Base-by-base conservation (phyloP, 2,797 vertebrate species). In the Pyrrhura leucotis region DNA sequence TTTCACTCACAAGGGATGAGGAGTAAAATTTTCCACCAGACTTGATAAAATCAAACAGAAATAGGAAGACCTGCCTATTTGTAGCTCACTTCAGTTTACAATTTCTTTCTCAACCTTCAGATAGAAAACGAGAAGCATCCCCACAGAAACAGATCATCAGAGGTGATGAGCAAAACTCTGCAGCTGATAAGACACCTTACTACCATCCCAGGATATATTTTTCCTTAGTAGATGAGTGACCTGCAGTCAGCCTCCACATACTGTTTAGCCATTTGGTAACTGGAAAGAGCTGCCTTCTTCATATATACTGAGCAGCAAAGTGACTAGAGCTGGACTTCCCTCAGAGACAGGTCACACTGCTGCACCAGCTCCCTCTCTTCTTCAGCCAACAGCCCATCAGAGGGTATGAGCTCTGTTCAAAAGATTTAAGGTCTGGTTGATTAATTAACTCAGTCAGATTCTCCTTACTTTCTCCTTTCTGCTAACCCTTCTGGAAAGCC, bases 381-480 rank as follows among this genome's bases (percentile, higher is more conserved):
- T 12, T 3, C 62, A 56, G 79, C 90, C 61, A 67, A 28, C 25
- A 29, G 65, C 72, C 73, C 73, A 51, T 40, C 71, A 14, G 35
- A 25, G 54, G 26, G 14, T 50, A 33, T 3, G 1, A 45, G 45
- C 56, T 42, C 40, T 75, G 45, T 35, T 75, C 81, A 39, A 28
- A 79, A 66, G 31, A 50, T 89, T 71, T 47, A 67, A 76, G 75
- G 74, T 48, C 75, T 80, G 26, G 28, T 37, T 94, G 58, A 77
- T 76, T 83, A 94, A 90, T 90, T 85, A 85, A 92, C 68, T 85
- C 59, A 17, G 67, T 45, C 56, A 67, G 44, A 40, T 23, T 77
- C 42, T 76, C 68, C 37, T 40, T 51, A 1, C 25, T 56, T 77
- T 66, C 72, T 51, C 44, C 83, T 85, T 89, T 61, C 56, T 23